These are phyloP conservation scores for Upupa epops DNA, from an alignment of 2,113 vertebrate species.

Conservation along the genomic window DNA sequence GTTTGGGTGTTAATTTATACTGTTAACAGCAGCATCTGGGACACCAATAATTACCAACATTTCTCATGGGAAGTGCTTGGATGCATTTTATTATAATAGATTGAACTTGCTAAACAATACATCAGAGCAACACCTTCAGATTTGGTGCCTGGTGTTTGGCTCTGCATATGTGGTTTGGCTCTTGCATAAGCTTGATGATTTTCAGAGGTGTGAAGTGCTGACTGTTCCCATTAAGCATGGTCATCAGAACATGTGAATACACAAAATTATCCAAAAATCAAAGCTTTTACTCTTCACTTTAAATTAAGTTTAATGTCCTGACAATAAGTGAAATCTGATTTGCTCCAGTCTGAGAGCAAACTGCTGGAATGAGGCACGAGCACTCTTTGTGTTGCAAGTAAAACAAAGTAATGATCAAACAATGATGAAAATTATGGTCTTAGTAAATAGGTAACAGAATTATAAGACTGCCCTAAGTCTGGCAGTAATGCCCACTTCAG, in stretches of 20 bases:
- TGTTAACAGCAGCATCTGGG: background rate
- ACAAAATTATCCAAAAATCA: background rate
- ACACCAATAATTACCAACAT: background rate
- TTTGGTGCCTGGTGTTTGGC: rapidly evolving
- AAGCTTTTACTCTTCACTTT: background rate
- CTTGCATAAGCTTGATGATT: background rate
- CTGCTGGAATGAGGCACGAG: background rate
- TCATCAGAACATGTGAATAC: background rate
- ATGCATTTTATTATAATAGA: background rate
- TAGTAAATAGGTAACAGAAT: background rate
- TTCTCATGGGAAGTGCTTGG: background rate
- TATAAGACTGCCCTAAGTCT: background rate
- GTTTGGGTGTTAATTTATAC: background rate
- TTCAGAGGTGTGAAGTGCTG: background rate
- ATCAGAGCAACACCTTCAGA: background rate
- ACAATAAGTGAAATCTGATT: background rate
- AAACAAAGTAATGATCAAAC: background rate
- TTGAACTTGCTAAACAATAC: background rate
- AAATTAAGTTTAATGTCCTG: background rate
- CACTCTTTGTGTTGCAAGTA: background rate
- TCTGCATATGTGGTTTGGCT: background rate
- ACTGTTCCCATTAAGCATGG: background rate
- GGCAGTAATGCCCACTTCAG: background rate
- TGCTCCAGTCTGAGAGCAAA: background rate
- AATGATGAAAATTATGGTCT: background rate